Evolutionary conservation across 2,113 vertebrate genomes (phyloP).

Genomic region (Myotis yumanensis): DNA sequence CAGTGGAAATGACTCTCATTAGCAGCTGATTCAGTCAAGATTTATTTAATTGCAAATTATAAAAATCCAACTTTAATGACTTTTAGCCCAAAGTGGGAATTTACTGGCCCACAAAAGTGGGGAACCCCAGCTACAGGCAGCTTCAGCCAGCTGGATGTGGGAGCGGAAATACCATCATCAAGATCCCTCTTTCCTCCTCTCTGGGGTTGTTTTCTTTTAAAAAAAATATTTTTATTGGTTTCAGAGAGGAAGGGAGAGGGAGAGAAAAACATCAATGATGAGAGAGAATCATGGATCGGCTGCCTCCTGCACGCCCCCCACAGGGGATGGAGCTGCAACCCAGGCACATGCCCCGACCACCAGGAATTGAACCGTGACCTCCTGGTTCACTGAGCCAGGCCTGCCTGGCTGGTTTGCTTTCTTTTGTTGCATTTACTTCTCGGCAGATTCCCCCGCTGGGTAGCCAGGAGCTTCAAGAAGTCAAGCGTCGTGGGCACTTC

Average conservation of each 20-base stretch:
- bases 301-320: too few relatives aligned
- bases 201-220: background rate
- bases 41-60: slow-evolving; percentile 29
- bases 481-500: background rate
- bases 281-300: too few relatives aligned
- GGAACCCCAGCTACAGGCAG: background rate
- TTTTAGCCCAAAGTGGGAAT: slow-evolving; percentile 12
- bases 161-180: background rate
- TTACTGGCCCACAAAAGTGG: background rate
- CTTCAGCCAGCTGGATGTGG: background rate
- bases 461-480: background rate
- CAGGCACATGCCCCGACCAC: too few relatives aligned
- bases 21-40: background rate
- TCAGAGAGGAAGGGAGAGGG: too few relatives aligned
- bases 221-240: too few relatives aligned
- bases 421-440: slow-evolving; percentile 22
- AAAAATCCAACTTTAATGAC: slow-evolving; percentile 10
- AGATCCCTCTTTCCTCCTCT: background rate
- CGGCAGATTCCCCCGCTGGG: background rate
- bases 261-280: too few relatives aligned
- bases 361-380: too few relatives aligned
- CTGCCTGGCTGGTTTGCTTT: too few relatives aligned
- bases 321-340: too few relatives aligned
- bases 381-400: too few relatives aligned
- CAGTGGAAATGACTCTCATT: background rate